Evolutionary conservation across 2,797 vertebrate genomes (phyloP).

Genomic region (Micrastur ruficollis): DNA sequence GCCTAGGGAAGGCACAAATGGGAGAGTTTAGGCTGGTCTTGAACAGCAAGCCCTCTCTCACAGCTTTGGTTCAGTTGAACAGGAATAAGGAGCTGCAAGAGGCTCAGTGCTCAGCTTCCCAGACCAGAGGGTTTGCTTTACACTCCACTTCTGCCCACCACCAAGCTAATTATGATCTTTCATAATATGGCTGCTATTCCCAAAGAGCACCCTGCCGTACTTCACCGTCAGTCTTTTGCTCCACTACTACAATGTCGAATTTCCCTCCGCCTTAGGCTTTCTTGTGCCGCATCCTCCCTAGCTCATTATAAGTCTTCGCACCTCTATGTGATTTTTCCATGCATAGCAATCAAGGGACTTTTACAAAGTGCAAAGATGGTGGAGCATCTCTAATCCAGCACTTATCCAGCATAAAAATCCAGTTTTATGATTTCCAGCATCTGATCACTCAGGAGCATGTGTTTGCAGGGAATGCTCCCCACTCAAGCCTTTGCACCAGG

Average conservation of each 20-base stretch:
- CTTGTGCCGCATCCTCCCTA: not conserved
- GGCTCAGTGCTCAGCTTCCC: not conserved
- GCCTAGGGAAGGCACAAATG: not conserved
- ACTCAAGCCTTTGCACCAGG: not conserved
- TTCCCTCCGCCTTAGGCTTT: not conserved
- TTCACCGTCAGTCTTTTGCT: not conserved
- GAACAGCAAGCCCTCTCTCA: not conserved
- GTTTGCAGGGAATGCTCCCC: not conserved
- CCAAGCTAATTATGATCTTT: not conserved
- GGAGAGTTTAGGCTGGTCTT: not conserved
- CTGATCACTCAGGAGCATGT: not conserved
- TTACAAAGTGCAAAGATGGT: not conserved
- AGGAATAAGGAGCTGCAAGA: not conserved
- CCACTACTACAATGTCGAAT: not conserved
- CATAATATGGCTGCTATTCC: not conserved
- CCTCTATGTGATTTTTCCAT: not conserved
- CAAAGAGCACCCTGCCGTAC: not conserved
- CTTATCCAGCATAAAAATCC: not conserved
- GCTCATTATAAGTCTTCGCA: not conserved
- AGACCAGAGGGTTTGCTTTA: not conserved
- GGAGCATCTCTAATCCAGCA: not conserved
- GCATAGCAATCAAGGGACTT: not conserved
- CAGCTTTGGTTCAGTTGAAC: not conserved
- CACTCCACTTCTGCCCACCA: not conserved
- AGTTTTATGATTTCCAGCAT: not conserved